phyloP scores from a whole-genome alignment of 2,888 invertebrate species.

The Callinectes sapidus region DNA sequence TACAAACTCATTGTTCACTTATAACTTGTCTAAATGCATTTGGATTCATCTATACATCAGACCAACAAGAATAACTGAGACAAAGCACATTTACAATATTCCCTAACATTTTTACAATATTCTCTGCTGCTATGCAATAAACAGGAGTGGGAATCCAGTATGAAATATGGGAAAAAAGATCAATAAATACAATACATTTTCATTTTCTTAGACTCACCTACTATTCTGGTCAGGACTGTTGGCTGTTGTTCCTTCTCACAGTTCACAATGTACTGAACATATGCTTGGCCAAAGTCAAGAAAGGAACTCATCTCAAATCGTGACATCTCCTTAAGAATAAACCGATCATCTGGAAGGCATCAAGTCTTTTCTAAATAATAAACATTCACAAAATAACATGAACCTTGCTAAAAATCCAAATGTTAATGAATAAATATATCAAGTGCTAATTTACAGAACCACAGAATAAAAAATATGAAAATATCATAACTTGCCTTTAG shows the following conservation, averaged over 20 bases:
- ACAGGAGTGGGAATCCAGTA: no score
- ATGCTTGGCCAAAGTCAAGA: slow-evolving; percentile 94
- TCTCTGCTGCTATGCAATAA: no score
- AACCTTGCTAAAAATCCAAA: background rate
- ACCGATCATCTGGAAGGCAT: slow-evolving; percentile 84
- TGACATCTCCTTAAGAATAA: slow-evolving; percentile 96
- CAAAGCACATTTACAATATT: no score
- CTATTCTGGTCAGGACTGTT: slow-evolving; percentile 91
- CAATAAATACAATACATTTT: no score
- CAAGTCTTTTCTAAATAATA: background rate
- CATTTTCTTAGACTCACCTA: slow-evolving; percentile 77
- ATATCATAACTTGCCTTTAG: slow-evolving; percentile 56
- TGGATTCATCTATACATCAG: no score
- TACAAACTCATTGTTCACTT: background rate
- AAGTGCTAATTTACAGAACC: background rate
- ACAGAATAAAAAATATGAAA: background rate
- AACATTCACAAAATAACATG: background rate
- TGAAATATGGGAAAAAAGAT: no score
- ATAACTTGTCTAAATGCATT: no score
- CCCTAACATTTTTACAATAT: no score
- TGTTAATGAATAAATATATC: background rate
- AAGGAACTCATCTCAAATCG: slow-evolving; percentile 93
- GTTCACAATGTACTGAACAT: slow-evolving; percentile 91
- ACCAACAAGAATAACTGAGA: no score
- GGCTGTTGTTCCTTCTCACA: slow-evolving; percentile 85